These are phyloP conservation scores for Gadus macrocephalus DNA, from an alignment of 2,113 vertebrate genomes.

Conservation along the genomic window DNA sequence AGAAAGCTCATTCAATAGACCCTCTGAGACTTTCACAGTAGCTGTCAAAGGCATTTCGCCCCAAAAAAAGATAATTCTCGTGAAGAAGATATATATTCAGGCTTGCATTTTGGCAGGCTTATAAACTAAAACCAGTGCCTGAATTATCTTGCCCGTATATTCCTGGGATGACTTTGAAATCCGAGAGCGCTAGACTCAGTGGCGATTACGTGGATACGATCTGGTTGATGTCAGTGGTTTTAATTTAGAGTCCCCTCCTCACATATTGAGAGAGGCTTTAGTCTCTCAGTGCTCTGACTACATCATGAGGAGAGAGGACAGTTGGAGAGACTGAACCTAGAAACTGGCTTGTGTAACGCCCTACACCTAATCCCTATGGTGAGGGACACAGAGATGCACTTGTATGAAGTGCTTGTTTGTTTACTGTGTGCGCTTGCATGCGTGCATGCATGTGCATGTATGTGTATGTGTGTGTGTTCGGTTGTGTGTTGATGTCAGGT, in stretches of 20 bases:
- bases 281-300: constrained; percentile 31
- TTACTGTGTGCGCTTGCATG: no score
- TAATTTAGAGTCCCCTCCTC: constrained; percentile 29
- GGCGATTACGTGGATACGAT: constrained; percentile 44
- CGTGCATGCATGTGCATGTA: no score
- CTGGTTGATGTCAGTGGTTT: constrained; percentile 39
- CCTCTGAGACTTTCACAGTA: constrained; percentile 6
- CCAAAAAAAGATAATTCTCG: background rate
- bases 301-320: constrained; percentile 38
- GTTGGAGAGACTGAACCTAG: constrained; percentile 31
- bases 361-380: constrained; percentile 33
- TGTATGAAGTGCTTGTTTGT: no score
- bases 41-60: constrained; percentile 16
- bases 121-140: constrained; percentile 18
- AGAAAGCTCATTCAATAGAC: constrained; percentile 21
- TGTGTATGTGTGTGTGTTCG: no score
- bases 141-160: constrained; percentile 32
- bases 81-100: constrained; percentile 10
- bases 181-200: constrained; percentile 27
- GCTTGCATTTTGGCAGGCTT: constrained; percentile 11
- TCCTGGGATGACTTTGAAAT: constrained; percentile 37
- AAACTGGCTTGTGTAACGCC: constrained; percentile 24
- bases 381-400: background rate
- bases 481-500: no score
- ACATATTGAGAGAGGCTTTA: constrained; percentile 40